Conservation (phyloP, 1,140 invertebrate species). For the Heterodera carotae region DNA sequence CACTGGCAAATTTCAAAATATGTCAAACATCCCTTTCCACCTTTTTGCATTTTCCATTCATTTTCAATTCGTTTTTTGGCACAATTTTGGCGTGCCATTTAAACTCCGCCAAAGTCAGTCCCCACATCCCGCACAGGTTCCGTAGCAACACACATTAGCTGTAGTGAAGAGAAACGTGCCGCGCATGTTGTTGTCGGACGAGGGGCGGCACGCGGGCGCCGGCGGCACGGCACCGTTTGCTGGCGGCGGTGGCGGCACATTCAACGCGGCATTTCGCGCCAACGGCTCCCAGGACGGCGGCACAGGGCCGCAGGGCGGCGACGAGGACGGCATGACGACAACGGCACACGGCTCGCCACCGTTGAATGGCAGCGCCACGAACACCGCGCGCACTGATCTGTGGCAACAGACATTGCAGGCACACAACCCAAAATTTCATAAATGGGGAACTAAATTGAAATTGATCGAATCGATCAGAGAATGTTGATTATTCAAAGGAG, state of each 20-base stretch:
- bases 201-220: not conserved
- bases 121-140: no score
- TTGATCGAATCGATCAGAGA: no score
- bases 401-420: slow-evolving; percentile 65
- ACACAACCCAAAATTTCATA: no score
- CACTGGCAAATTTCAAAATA: no score
- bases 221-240: not conserved
- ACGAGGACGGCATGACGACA: not conserved
- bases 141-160: no score
- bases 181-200: not conserved
- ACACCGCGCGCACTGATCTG: slow-evolving; percentile 45
- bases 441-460: no score
- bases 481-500: no score
- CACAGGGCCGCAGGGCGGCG: not conserved
- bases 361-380: not conserved
- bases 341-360: not conserved
- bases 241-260: slow-evolving; percentile 9
- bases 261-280: not conserved
- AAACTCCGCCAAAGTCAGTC: no score
- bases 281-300: not conserved
- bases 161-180: not conserved
- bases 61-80: not conserved
- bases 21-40: no score
- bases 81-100: no score
- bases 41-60: not conserved